Conservation (phyloP, 2,888 invertebrate genomes). For the Cantharis rufa region DNA sequence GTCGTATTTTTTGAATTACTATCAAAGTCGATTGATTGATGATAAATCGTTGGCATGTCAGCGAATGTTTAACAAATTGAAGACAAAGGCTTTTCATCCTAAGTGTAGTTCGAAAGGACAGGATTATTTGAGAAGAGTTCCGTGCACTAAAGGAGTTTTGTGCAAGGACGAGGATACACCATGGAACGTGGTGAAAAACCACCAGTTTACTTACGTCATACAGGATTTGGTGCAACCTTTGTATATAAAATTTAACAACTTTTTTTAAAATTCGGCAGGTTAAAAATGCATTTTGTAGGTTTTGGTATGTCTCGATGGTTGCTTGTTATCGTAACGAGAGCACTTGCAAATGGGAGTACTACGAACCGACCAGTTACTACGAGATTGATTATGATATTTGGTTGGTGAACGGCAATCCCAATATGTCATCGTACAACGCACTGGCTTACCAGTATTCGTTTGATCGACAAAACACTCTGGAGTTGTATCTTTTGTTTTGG, state of each 20-base stretch:
- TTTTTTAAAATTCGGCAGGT: neutral
- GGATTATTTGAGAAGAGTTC: constrained; percentile 81
- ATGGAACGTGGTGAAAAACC: constrained; percentile 80
- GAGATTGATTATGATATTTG: constrained; percentile 86
- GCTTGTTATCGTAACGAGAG: constrained; percentile 83
- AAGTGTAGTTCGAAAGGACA: constrained; percentile 79
- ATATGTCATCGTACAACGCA: constrained; percentile 82
- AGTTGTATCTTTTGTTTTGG: constrained; percentile 87
- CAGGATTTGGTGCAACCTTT: constrained; percentile 88
- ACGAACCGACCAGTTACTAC: constrained; percentile 56
- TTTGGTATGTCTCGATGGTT: constrained; percentile 95
- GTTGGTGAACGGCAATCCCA: constrained; percentile 96
- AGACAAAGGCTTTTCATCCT: constrained; percentile 81
- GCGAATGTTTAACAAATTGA: constrained; percentile 84
- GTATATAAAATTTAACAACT: constrained; percentile 57
- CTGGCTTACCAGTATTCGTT: constrained; percentile 95
- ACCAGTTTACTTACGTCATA: constrained; percentile 94
- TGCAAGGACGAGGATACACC: constrained; percentile 88
- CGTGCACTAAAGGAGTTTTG: constrained; percentile 74
- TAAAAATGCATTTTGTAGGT: constrained; percentile 56
- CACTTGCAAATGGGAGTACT: constrained; percentile 85
- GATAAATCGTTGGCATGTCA: constrained; percentile 78
- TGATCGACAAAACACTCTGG: constrained; percentile 90
- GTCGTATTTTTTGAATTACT: constrained; percentile 86
- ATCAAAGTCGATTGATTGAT: constrained; percentile 72